phyloP scores from a whole-genome alignment of 2,797 vertebrate genomes.

The Sylvilagus floridanus region DNA sequence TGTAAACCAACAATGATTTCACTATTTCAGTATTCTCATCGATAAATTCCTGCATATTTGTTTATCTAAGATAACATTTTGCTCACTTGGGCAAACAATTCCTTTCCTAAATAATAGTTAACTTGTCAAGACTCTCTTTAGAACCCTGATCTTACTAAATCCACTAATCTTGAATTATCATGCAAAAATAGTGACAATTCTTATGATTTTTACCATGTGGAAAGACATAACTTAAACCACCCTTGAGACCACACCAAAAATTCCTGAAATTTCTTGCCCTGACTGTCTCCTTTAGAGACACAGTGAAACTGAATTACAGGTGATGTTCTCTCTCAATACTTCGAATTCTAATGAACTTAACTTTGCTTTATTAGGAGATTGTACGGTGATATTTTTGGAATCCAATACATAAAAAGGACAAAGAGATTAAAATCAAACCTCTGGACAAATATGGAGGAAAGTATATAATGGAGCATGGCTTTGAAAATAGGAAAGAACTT shows the following conservation, averaged over 20 bases:
- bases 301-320: not conserved
- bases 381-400: not conserved
- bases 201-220: not conserved
- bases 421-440: not conserved
- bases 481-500: not conserved
- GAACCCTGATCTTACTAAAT: not conserved
- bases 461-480: not conserved
- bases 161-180: not conserved
- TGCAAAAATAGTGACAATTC: not conserved
- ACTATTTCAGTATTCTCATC: not conserved
- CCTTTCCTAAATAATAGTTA: not conserved
- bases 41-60: not conserved
- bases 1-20: not conserved
- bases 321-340: not conserved
- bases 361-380: not conserved
- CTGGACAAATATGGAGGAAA: conserved; percentile 21
- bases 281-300: not conserved
- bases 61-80: not conserved
- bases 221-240: not conserved
- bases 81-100: not conserved
- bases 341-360: not conserved
- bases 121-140: not conserved
- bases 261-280: not conserved
- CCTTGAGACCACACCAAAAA: not conserved
- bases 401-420: not conserved